phyloP scores from a whole-genome alignment of 2,797 vertebrate species.

The Alfaro cultratus region DNA sequence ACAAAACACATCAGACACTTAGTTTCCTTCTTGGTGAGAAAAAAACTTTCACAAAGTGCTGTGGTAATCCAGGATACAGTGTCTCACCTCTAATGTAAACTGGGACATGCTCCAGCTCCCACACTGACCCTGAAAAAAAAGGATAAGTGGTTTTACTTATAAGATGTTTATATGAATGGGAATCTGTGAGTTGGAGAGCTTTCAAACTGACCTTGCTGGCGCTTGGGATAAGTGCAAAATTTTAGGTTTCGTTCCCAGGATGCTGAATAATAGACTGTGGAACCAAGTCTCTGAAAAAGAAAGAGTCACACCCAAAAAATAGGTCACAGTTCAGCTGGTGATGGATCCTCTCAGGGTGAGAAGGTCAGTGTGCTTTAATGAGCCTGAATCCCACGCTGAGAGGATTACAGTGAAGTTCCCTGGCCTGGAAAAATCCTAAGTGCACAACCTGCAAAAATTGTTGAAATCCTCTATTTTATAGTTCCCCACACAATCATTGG shows the following conservation, averaged over 20 bases:
- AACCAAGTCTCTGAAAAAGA: slow-evolving; percentile 55
- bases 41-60: slow-evolving; percentile 8
- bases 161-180: background rate
- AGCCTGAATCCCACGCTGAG: slow-evolving; percentile 66
- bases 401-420: slow-evolving; percentile 64
- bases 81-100: slow-evolving; percentile 21
- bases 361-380: slow-evolving; percentile 67
- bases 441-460: slow-evolving; percentile 27
- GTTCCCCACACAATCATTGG: background rate
- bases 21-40: background rate
- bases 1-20: background rate
- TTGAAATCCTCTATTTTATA: background rate
- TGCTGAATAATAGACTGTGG: slow-evolving; percentile 57
- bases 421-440: slow-evolving; percentile 41
- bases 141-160: slow-evolving; percentile 3
- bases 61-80: slow-evolving; percentile 11
- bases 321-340: slow-evolving; percentile 70
- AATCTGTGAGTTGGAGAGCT: slow-evolving; percentile 29
- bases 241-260: slow-evolving; percentile 69
- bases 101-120: slow-evolving; percentile 1
- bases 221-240: slow-evolving; percentile 40
- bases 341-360: slow-evolving; percentile 40
- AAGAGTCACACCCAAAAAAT: slow-evolving; percentile 68
- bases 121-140: background rate
- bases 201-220: slow-evolving; percentile 47